Base-by-base conservation (phyloP, 2,888 invertebrate genomes). In the Harmothoe impar region DNA sequence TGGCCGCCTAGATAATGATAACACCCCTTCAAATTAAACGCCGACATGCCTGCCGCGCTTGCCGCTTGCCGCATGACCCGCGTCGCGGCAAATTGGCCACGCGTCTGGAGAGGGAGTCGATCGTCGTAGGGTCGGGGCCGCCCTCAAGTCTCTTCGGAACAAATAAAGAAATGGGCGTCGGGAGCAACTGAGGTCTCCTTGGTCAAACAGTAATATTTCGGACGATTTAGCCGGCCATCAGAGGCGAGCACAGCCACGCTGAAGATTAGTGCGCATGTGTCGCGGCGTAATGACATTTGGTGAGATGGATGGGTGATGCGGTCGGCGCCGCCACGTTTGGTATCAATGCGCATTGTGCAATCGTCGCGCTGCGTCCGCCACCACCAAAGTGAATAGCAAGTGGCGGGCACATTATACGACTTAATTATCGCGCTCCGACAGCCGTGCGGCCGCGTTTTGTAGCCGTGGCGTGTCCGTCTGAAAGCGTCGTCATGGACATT, bases 341-440 rank as follows among this genome's bases (percentile, higher is more conserved):
- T 84, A 35, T 52, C 29, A 86, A 54, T 86, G 86, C 86, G 56
- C 86, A 86, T 86, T 86, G 86, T 86, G 86, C 86, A 86, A 86
- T 56, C 29, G 52, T 52, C 25, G 86, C 1, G 15, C 33, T 33
- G 84, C 23, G 33, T 31, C 43, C 43, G n/a, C 25, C 33, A 23
- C 54, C 29, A 0, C 17, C 54, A 52, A 29, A 52, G 86, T 52
- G 86, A 54, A 29, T 86, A 86, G 86, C 86, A 56, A 56, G 86
- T 54, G 86, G 54, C 29, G 54, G 86, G 25, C 86, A 31, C 52
- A 54, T 86, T 56, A 86, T 86, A 56, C 54, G 33, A 86, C 54
- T 86, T 54, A 86, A 86, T 86, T 54, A 56, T 86, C 56, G 3
- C 25, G n/a, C 29, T 12, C 29, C 15, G 86, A 54, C 86, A 54